These are phyloP conservation scores for Cichladusa arquata DNA, from an alignment of 2,113 vertebrate species.

Conservation along the genomic window DNA sequence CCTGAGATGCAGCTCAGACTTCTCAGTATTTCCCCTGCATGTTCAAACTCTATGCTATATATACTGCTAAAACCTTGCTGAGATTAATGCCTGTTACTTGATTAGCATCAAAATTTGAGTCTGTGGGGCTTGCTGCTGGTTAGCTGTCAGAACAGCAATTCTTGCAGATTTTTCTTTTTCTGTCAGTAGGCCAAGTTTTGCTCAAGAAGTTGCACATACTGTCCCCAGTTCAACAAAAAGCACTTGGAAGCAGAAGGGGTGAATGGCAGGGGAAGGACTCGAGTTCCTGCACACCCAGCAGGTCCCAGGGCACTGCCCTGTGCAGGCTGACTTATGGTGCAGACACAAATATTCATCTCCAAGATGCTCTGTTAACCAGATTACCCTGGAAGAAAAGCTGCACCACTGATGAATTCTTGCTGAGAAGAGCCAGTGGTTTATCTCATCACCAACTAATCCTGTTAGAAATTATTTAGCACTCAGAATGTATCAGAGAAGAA, in stretches of 20 bases:
- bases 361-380: background rate
- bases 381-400: background rate
- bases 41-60: background rate
- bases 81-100: background rate
- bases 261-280: background rate
- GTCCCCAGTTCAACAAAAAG: background rate
- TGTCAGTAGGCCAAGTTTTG: background rate
- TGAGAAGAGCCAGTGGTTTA: background rate
- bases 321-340: background rate
- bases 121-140: background rate
- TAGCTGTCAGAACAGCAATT: background rate
- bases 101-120: background rate
- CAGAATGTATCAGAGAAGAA: background rate
- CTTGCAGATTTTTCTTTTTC: background rate
- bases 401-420: background rate
- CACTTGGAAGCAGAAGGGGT: background rate
- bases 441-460: conserved; percentile 18
- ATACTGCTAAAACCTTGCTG: background rate
- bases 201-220: background rate
- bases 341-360: background rate
- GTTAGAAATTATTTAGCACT: conserved; percentile 7
- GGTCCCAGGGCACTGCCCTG: background rate
- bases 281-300: background rate
- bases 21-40: background rate
- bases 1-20: conserved; percentile 14